These are phyloP conservation scores for Drosophila stalkeri DNA, from an alignment of 2,888 invertebrate species.

Conservation along the genomic window DNA sequence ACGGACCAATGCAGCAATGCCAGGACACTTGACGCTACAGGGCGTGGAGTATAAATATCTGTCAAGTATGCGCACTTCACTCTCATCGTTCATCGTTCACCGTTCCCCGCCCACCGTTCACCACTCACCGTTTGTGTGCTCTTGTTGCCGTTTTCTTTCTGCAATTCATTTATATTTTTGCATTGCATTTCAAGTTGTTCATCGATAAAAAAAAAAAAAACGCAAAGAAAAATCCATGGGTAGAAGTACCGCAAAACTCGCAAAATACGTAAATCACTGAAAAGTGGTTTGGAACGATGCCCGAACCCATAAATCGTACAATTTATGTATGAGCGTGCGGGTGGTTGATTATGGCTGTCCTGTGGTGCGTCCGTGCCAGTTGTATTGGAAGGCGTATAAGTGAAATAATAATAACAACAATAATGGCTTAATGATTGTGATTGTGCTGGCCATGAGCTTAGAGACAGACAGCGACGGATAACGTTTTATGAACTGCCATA, in stretches of 20 bases:
- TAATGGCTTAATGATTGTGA: conserved; percentile 79
- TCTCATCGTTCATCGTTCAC: background rate
- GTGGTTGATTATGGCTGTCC: conserved; percentile 4
- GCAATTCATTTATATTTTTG: conserved; percentile 39
- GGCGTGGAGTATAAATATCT: conserved; percentile 57
- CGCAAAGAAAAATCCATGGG: conserved; percentile 27
- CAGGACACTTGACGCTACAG: conserved; percentile 45
- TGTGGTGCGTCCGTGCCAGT: conserved; percentile 11
- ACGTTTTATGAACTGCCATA: conserved; percentile 61
- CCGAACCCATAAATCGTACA: conserved; percentile 38
- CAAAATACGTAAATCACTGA: conserved; percentile 67
- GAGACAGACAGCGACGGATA: conserved; percentile 33
- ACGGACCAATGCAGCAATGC: conserved; percentile 38
- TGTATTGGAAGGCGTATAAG: conserved; percentile 45
- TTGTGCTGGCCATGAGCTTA: conserved; percentile 69
- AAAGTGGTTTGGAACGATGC: conserved; percentile 36
- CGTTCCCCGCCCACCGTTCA: no score
- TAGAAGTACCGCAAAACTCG: conserved; percentile 4
- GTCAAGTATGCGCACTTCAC: conserved; percentile 40
- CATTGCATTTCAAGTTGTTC: conserved; percentile 77
- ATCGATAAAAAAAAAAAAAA: conserved; percentile 62
- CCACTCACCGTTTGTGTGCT: conserved; percentile 1
- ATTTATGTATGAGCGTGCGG: conserved; percentile 38
- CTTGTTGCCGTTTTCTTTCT: conserved; percentile 8
- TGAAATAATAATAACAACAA: conserved; percentile 80